Base-by-base conservation (phyloP, 2,113 vertebrate genomes). In the Numida meleagris region DNA sequence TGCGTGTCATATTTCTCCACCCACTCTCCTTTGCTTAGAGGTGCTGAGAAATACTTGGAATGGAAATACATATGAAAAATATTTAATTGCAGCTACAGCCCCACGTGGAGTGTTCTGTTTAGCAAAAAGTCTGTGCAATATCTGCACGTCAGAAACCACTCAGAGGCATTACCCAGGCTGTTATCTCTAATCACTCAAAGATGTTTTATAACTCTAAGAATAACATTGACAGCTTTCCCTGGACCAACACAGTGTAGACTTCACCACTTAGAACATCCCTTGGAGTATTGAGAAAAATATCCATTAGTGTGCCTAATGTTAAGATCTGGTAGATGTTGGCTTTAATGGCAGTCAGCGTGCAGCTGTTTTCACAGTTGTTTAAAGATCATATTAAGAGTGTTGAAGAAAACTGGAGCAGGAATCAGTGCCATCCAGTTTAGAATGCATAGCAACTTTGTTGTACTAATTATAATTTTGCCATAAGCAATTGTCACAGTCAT, bases 381-480 rank as follows among this genome's bases (percentile, higher is more conserved):
- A 82, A 96, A 95, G 96, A 95, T 86, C 93, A 86, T 90, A 91
- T 92, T 81, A 88, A 43, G 66, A 91, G 51, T 21, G 45, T 34
- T 81, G 81, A 42, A 61, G 82, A 95, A 94, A 95, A 90, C 51
- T 94, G 89, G 94, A 97, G 92, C 93, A 96, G 83, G 75, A 84
- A 83, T 72, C 91, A 73, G 24, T 34, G 84, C 53, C 96, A 95
- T 96, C 82, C 93, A 93, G 86, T 96, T 96, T 93, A 77, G 90
- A 92, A 93, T 91, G 71, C 96, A 89, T 81, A 92, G 87, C 83
- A 86, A 43, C 59, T 90, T 40, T 85, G 67, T 77, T 85, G 46
- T 20, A 36, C 94, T 97, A 96, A 97, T 97, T 96, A 96, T 94
- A 96, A 95, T 97, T 94, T 95, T 96, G 93, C 93, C 87, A 96